Evolutionary conservation across 1,140 invertebrate genomes (phyloP), one percentile per base, ranked within the genome.

Genomic region (Pristionchus pacificus): DNA sequence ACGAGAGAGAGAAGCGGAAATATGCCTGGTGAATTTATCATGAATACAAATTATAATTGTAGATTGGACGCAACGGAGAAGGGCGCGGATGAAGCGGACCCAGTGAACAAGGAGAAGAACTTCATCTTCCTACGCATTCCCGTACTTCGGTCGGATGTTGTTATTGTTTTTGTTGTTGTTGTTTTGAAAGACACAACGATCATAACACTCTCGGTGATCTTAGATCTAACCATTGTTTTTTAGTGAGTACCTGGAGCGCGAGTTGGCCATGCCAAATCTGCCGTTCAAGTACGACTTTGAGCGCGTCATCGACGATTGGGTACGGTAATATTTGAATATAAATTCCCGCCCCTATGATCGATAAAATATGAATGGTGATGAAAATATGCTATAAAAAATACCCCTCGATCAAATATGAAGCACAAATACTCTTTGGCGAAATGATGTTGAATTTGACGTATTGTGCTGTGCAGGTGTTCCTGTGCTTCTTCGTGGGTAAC

Each of bases 401-500:
- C 55, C n/a, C n/a, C n/a, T 14, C 55, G 55, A 57, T 57, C 55
- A 57, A 14, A 57, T 57, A n/a, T 57, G n/a, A 14, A 57, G 14
- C n/a, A 14, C 14, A 14, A n/a, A 57, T 57, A n/a, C n/a, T 14
- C n/a, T 57, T n/a, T 14, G n/a, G 14, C n/a, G 55, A 57, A 57
- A 57, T 14, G n/a, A 3, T 2, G 28, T 27, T 60, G 2, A 2
- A 30, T 62, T 0, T 19, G 28, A 74, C n/a, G 27, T 14, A 25
- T 29, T n/a, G 2, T 2, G 24, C 29, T 62, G 25, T 68, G 72
- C 97, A 95, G 95, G 95, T 98, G 0, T 98, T 99, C 84, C 97
- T 99, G 93, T 98, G 97, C 86, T 99, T 99, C 86, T 99, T 99
- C 87, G 97, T 99, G 68, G 97, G 97, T 58, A 99, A 99, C 86